Base-by-base conservation (phyloP, 2,113 vertebrate genomes). In the Lamprotornis superbus region DNA sequence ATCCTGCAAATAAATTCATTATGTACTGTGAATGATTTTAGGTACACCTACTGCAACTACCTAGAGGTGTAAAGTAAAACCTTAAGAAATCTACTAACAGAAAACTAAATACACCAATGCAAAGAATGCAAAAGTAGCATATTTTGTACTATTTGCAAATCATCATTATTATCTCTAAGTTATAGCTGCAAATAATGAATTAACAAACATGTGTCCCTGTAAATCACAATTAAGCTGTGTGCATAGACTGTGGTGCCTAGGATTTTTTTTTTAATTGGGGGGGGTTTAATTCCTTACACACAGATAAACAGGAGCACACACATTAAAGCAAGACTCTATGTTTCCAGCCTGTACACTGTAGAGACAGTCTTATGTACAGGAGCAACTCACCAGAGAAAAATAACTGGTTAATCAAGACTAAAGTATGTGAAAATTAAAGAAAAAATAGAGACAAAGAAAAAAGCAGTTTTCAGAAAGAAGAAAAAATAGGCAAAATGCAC, bases 21-120 rank as follows among this genome's bases (percentile, higher is more conserved):
- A 33, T 37, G 40, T 70, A 55, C 37, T 6, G 3, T 39, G 22
- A 28, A 24, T 28, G 14, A 19, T 33, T 79, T 77, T 61, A 90
- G 52, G 78, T 90, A 68, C 25, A 83, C 42, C 52, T 87, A 52
- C n/a, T 33, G 27, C 33, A 67, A 44, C 53, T 76, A 82, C 76
- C 92, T 69, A 80, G 37, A 79, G 37, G 42, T 31, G 35, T 46
- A 55, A 56, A 57, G 47, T 35, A 79, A 80, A 50, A 86, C 60
- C 42, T 81, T 89, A 80, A 89, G 63, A 69, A 87, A 90, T 37
- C 71, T 94, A 80, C 53, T 57, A 37, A 89, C 1, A 87, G 23
- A 69, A 53, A 86, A 90, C 68, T 82, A 87, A 90, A 86, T 11
- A 30, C 33, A 89, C 27, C 20, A 31, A 47, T 33, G 7, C 61